Evolutionary conservation across 2,888 invertebrate species (phyloP).

Genomic region (Amphipoea lucens): DNA sequence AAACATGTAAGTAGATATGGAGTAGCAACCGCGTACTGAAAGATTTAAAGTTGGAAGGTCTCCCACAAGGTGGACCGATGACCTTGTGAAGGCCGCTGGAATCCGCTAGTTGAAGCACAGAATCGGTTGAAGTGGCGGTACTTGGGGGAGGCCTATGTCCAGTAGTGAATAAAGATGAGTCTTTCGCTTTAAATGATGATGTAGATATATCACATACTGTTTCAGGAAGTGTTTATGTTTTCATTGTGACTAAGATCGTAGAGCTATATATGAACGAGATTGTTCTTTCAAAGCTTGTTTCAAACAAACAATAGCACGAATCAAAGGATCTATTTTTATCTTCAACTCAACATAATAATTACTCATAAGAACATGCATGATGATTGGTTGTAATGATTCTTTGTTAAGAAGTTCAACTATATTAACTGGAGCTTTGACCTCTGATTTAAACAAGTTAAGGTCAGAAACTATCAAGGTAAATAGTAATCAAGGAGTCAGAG

Average conservation of each 20-base stretch:
- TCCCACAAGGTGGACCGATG: not conserved
- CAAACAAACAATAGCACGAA: conserved; percentile 9
- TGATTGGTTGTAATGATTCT: conserved; percentile 42
- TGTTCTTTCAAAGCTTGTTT: conserved; percentile 7
- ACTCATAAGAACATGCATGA: conserved; percentile 15
- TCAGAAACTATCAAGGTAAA: conserved; percentile 1
- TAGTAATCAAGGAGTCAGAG: not conserved
- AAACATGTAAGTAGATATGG: not conserved
- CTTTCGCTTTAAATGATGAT: not conserved
- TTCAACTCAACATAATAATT: conserved; percentile 29
- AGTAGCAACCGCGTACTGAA: not conserved
- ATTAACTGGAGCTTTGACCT: conserved; percentile 38
- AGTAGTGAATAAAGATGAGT: not conserved
- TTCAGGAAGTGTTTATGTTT: conserved; percentile 5
- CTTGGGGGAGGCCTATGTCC: not conserved
- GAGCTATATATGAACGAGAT: not conserved
- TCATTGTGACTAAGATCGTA: conserved; percentile 8
- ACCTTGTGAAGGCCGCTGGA: not conserved
- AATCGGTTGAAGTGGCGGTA: not conserved
- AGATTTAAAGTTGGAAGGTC: not conserved
- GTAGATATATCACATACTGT: not conserved
- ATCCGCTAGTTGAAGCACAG: not conserved
- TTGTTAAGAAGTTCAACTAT: conserved; percentile 34
- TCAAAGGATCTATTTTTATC: conserved; percentile 29
- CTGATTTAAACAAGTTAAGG: conserved; percentile 10